These are phyloP conservation scores for Dermatemys mawii DNA, from an alignment of 2,113 vertebrate species.

Conservation along the genomic window DNA sequence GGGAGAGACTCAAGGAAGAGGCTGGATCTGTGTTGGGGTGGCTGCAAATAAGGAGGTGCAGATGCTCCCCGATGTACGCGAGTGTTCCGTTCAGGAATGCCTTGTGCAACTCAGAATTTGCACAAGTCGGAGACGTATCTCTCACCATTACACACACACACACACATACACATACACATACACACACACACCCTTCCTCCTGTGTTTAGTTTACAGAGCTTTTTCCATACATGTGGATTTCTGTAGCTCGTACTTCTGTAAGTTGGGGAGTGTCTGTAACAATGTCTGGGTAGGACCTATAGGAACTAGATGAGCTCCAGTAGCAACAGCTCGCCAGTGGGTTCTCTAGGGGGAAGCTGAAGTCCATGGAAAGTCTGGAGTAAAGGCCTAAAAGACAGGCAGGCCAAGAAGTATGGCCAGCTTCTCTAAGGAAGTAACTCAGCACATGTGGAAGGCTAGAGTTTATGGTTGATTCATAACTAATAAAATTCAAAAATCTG, in stretches of 20 bases:
- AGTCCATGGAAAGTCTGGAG: neutral
- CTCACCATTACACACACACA: no score
- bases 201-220: no score
- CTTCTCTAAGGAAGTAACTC: neutral
- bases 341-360: neutral
- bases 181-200: no score
- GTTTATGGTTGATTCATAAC: neutral
- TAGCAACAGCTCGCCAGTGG: neutral
- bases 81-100: no score
- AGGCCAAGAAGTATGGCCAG: neutral
- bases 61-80: no score
- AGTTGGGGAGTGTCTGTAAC: no score
- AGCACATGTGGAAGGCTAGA: neutral
- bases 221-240: no score
- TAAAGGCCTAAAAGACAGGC: neutral
- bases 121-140: no score
- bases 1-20: neutral
- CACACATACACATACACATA: no score
- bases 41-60: fast-evolving
- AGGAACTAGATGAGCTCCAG: neutral
- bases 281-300: neutral
- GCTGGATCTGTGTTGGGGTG: neutral
- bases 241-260: no score
- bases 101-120: no score
- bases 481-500: neutral